phyloP scores from a whole-genome alignment of 2,113 vertebrate species.

The Triplophysa dalaica region DNA sequence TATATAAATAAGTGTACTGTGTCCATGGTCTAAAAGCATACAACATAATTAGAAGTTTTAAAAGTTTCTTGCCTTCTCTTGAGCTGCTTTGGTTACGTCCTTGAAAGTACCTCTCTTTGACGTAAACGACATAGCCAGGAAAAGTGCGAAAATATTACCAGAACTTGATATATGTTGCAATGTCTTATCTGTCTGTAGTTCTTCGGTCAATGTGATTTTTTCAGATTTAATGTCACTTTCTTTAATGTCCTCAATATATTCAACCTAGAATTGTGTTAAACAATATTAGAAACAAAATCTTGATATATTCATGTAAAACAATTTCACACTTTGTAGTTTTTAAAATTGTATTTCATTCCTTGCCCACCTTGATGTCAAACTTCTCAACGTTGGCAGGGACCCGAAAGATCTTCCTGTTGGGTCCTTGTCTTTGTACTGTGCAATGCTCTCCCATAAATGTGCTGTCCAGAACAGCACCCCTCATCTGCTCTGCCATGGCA shows the following conservation, averaged over 20 bases:
- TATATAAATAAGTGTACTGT: not conserved
- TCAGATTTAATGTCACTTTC: slow-evolving; percentile 19
- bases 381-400: slow-evolving; percentile 81
- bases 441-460: slow-evolving; percentile 83
- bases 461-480: slow-evolving; percentile 83
- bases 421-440: slow-evolving; percentile 67
- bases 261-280: slow-evolving; percentile 70
- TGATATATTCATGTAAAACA: not conserved
- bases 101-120: not conserved
- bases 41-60: not conserved
- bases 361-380: slow-evolving; percentile 81
- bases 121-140: no score
- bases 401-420: slow-evolving; percentile 73
- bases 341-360: not conserved
- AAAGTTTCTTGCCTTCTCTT: slow-evolving; percentile 44
- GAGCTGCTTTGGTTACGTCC: slow-evolving; percentile 27
- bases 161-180: no score
- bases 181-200: not conserved
- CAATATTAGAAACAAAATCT: slow-evolving; percentile 8
- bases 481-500: slow-evolving; percentile 75
- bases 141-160: no score
- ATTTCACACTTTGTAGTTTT: no score
- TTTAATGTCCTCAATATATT: slow-evolving; percentile 69
- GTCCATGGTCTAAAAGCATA: no score
- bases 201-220: not conserved